Evolutionary conservation across 1,140 invertebrate species (phyloP), one percentile per base, ranked within the genome.

Genomic region (Procambarus virginalis): DNA sequence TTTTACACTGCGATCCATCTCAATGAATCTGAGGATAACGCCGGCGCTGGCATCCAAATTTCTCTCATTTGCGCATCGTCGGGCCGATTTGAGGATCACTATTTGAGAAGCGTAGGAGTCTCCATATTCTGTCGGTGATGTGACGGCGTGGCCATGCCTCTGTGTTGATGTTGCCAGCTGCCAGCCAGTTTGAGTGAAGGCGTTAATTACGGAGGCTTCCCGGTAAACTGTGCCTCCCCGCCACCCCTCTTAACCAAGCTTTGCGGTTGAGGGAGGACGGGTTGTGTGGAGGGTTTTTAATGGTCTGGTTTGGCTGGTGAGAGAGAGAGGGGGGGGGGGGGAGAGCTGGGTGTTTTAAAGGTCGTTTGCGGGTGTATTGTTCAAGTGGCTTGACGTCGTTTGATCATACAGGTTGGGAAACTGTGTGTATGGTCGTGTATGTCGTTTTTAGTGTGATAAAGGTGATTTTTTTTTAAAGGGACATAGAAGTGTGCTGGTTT

Each of bases 21-120:
- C 82, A 73, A 84, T 84, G 68, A 84, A 84, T 84, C 82, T 84
- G 49, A 46, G 22, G 82, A 51, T 84, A 84, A 76, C 68, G 82
- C 68, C 82, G 68, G 68, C 68, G 12, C 2, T 73, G 68, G 68
- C 10, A 2, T 34, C 68, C n/a, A 73, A 45, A 73, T 73, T 73
- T 73, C 68, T 73, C 68, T 34, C 68, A 22, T 73, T 34, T 8
- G 68, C 68, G 68, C 68, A 34, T 76, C 46, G n/a, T 14, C 12
- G 14, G 60, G 60, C 12, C 70, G 51, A 84, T 64, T 51, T 76
- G 82, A 68, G 68, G 68, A 75, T 84, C 82, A 76, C 68, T 84
- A 58, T 84, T 84, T 84, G n/a, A 45, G 48, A 34, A 75, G 82
- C 68, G 45, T 84, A 75, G 82, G 68, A 84, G 68, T 73, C 68